Evolutionary conservation across 2,113 vertebrate species (phyloP).

Genomic region (Gobio gobio): DNA sequence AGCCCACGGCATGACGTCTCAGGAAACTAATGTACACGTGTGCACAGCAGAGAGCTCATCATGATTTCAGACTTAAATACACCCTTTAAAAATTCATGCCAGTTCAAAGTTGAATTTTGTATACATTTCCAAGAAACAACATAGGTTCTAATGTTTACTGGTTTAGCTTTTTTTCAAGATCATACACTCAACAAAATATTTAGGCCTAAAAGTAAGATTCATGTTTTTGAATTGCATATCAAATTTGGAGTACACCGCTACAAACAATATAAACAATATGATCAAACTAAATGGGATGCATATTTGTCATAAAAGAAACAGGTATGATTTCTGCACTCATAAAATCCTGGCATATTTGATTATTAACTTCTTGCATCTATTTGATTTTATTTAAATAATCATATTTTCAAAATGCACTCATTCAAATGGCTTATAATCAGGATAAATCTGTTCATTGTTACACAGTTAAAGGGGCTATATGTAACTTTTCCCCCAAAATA

Average conservation of each 20-base stretch:
- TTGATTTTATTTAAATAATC: too few relatives aligned
- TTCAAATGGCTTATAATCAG: too few relatives aligned
- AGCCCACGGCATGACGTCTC: not conserved
- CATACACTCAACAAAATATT: not conserved
- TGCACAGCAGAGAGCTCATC: not conserved
- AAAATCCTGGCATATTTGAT: too few relatives aligned
- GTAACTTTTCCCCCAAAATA: too few relatives aligned
- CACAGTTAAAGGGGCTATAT: too few relatives aligned
- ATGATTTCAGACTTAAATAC: not conserved
- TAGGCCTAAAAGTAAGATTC: not conserved
- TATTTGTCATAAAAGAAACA: too few relatives aligned
- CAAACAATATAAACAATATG: too few relatives aligned
- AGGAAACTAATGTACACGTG: not conserved
- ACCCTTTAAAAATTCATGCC: constrained; percentile 22
- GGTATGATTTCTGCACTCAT: too few relatives aligned
- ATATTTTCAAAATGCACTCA: too few relatives aligned
- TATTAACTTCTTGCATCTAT: too few relatives aligned
- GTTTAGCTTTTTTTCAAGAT: not conserved
- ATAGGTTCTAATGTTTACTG: not conserved
- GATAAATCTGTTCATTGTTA: too few relatives aligned
- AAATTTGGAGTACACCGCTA: not conserved
- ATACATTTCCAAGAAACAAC: not conserved
- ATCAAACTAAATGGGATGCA: too few relatives aligned
- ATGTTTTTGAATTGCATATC: not conserved
- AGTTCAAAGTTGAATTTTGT: not conserved